Base-by-base conservation (phyloP, 1,140 invertebrate genomes). In the Aethina tumida region DNA sequence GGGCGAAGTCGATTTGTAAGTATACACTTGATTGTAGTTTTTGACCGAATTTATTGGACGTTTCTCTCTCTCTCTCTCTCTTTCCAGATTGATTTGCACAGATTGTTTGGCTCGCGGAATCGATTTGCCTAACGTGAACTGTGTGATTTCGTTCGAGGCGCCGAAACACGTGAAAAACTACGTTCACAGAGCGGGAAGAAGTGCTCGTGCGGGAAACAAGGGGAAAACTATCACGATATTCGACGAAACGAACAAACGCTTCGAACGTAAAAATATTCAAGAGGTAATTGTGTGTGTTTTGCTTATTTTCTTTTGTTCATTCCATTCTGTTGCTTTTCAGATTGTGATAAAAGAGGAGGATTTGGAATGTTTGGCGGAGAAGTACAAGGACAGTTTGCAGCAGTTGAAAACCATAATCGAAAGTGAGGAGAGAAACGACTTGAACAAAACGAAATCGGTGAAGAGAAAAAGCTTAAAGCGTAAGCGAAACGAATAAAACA, bases 81-180 rank as follows among this genome's bases (percentile, higher is more conserved):
- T 26, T 69, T 65, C 52, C 54, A 86, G 84, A 14, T 67, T 98
- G 8, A 77, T 99, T 29, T 86, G 85, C 43, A 89, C 93, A 1
- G 94, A 98, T 71, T 77, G 84, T 4, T 68, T 98, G 55, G 90
- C 94, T 0, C 70, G 96, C 65, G 96, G 96, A 32, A 84, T 99
- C 40, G 95, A 99, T 65, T 77, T 98, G 51, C 74, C 79, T 4
- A 71, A 79, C 54, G 79, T 97, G 12, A 79, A 90, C 45, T 81
- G 82, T 59, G 94, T 99, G 0, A 70, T 99, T 36, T 92, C 85
- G 2, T 99, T 98, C 59, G 89, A 96, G 59, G 67, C 77, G 2
- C 90, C 95, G 0, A 77, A 79, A 33, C 79, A 81, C 59, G 71
- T 91, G 9, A 90, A 91, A 62, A 90, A 81, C 0, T 97, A 96